Percentiles rank a stretch among this genome's conserved stretches.
phyloP scores from a whole-genome alignment of 1,140 invertebrate genomes.

The Euwallacea fornicatus region DNA sequence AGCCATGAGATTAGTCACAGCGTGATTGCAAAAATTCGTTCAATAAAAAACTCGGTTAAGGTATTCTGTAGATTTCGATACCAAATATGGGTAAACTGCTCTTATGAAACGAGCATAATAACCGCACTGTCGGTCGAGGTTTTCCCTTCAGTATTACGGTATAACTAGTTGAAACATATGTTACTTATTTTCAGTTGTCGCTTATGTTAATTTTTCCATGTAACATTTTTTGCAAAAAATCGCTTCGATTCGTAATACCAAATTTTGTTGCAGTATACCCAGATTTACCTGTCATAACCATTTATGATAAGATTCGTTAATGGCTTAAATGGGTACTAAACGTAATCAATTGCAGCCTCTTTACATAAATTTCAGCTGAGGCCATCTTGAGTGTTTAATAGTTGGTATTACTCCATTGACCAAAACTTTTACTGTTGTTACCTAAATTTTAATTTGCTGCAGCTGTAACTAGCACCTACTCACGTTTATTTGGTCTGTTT shows the following conservation, averaged over 20 bases:
- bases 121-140: conserved; percentile 29
- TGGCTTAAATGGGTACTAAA: too few relatives aligned
- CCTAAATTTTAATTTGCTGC: too few relatives aligned
- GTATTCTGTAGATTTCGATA: conserved; percentile 29
- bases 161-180: conserved; percentile 27
- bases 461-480: too few relatives aligned
- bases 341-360: too few relatives aligned
- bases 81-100: conserved; percentile 24
- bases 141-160: conserved; percentile 29
- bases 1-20: not conserved
- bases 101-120: conserved; percentile 24
- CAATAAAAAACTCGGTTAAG: conserved; percentile 31
- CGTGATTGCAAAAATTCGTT: conserved; percentile 25
- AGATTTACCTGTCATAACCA: too few relatives aligned
- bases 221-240: too few relatives aligned
- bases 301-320: too few relatives aligned
- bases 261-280: too few relatives aligned
- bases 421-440: not conserved
- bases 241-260: too few relatives aligned
- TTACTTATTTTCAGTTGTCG: conserved; percentile 15
- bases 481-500: too few relatives aligned
- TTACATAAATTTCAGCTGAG: not conserved
- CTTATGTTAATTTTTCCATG: not conserved
- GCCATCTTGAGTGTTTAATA: not conserved
- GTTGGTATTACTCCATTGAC: not conserved